phyloP scores from a whole-genome alignment of 2,888 invertebrate species.

The Napeogenes inachia region DNA sequence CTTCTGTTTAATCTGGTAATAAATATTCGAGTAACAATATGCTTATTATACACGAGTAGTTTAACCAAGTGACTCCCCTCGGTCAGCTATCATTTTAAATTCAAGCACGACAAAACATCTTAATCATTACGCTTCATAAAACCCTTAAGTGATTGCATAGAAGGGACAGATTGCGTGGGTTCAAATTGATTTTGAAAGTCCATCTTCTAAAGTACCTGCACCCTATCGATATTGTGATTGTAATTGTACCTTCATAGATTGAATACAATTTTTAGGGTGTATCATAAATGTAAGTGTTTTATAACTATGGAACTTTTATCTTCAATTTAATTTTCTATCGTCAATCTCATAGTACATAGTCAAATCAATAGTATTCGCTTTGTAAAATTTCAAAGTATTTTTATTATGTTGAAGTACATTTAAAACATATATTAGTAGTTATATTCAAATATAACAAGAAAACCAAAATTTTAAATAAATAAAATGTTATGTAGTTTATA shows the following conservation, averaged over 20 bases:
- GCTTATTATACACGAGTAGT: constrained; percentile 50
- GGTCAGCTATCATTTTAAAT: constrained; percentile 51
- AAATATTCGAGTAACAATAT: constrained; percentile 71
- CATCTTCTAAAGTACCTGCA: constrained; percentile 62
- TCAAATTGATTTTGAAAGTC: constrained; percentile 69
- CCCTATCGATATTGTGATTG: constrained; percentile 35
- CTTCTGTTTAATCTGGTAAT: constrained; percentile 62
- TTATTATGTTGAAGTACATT: too few relatives aligned
- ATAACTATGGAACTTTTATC: constrained; percentile 9
- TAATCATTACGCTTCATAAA: constrained; percentile 76
- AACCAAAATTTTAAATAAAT: constrained; percentile 24
- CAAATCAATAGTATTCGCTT: neutral
- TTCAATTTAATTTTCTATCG: too few relatives aligned
- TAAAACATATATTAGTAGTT: neutral
- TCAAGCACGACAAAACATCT: constrained; percentile 69
- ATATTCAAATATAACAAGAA: constrained; percentile 39
- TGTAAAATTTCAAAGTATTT: neutral
- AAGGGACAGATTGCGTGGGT: constrained; percentile 64
- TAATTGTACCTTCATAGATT: constrained; percentile 29
- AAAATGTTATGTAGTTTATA: constrained; percentile 17
- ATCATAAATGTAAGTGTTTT: constrained; percentile 18
- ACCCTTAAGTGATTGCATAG: constrained; percentile 73
- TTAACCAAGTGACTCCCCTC: constrained; percentile 16
- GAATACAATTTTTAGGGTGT: constrained; percentile 23
- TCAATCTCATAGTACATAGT: too few relatives aligned